phyloP scores from a whole-genome alignment of 2,888 invertebrate species.

The Apodemia zela region DNA sequence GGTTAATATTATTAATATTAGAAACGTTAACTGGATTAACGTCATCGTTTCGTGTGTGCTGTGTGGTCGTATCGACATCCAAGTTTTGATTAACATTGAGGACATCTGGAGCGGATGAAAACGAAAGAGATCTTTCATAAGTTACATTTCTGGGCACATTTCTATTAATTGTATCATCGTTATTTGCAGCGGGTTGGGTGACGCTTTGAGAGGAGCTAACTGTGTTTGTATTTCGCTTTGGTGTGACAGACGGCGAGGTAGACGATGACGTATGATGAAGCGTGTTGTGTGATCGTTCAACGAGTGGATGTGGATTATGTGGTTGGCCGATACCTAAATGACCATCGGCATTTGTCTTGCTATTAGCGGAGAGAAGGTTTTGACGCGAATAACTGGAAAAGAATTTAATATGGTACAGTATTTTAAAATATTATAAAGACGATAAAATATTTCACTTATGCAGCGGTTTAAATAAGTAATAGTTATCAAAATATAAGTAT shows the following conservation, averaged over 20 bases:
- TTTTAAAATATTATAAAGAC: background rate
- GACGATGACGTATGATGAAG: constrained; percentile 57
- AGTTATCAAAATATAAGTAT: constrained; percentile 16
- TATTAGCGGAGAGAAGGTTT: constrained; percentile 88
- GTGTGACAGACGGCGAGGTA: constrained; percentile 50
- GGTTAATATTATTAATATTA: constrained; percentile 54
- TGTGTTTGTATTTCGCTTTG: constrained; percentile 61
- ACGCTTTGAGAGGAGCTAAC: constrained; percentile 36
- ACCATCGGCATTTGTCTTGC: constrained; percentile 86
- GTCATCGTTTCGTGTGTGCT: constrained; percentile 40
- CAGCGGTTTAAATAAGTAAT: background rate
- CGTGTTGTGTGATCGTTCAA: constrained; percentile 80
- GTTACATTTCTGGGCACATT: constrained; percentile 51
- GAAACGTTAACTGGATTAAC: constrained; percentile 45
- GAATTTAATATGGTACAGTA: constrained; percentile 17
- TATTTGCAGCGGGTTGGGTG: constrained; percentile 31
- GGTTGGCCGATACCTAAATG: constrained; percentile 60
- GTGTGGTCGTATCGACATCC: constrained; percentile 39
- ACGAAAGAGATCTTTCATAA: constrained; percentile 65
- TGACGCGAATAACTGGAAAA: constrained; percentile 91
- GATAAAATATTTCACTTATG: background rate
- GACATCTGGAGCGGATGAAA: constrained; percentile 80
- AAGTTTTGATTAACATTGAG: constrained; percentile 75
- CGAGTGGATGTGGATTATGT: constrained; percentile 64
- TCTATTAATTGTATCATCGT: constrained; percentile 38